Evolutionary conservation across 2,888 invertebrate species (phyloP).

Genomic region (Chrysolina haemoptera): DNA sequence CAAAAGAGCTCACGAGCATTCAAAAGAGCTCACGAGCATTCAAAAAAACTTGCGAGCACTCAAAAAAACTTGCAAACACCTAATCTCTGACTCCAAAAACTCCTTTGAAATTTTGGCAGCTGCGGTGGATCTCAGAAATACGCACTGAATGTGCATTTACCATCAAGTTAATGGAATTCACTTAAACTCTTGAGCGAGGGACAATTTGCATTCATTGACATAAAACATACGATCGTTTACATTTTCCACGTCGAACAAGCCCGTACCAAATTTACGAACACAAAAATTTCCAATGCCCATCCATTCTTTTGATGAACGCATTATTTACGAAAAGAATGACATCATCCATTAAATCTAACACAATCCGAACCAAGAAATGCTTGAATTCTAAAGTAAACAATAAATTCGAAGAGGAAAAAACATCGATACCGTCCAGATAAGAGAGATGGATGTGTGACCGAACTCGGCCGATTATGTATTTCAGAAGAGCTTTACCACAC

Average conservation of each 20-base stretch:
- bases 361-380: slow-evolving; percentile 26
- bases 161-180: too few relatives aligned
- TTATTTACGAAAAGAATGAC: slow-evolving; percentile 17
- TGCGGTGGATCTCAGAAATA: too few relatives aligned
- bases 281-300: not conserved
- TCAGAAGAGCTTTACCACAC: slow-evolving; percentile 18
- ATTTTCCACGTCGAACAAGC: not conserved
- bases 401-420: slow-evolving; percentile 37
- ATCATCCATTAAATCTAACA: slow-evolving; percentile 21
- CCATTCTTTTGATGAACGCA: slow-evolving; percentile 16
- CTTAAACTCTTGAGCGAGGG: not conserved
- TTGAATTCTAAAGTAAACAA: slow-evolving; percentile 37
- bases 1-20: too few relatives aligned
- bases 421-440: slow-evolving; percentile 37
- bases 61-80: too few relatives aligned
- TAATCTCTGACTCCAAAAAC: too few relatives aligned
- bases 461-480: slow-evolving; percentile 27
- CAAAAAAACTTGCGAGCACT: too few relatives aligned
- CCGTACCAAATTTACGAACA: slow-evolving; percentile 2
- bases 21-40: too few relatives aligned
- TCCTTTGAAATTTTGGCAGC: too few relatives aligned
- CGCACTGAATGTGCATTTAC: too few relatives aligned
- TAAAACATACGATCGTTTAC: not conserved
- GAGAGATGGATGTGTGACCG: slow-evolving; percentile 39
- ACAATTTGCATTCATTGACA: not conserved